Percentiles rank a stretch among this genome's conserved stretches.
These are phyloP conservation scores for Drosophila birchii DNA, from an alignment of 2,888 invertebrate genomes.

Conservation along the genomic window DNA sequence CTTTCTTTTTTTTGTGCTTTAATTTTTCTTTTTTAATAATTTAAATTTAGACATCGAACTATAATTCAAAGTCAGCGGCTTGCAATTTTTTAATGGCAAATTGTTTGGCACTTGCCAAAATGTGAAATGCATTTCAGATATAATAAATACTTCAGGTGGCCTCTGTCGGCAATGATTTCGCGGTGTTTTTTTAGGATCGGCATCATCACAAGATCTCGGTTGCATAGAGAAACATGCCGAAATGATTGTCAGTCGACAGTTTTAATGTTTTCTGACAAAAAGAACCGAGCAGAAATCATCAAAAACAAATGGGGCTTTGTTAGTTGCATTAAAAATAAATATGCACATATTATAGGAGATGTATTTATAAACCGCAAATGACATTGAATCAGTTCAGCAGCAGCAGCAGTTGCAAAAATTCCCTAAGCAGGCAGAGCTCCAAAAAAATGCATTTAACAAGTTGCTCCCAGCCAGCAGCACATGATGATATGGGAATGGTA, in stretches of 20 bases:
- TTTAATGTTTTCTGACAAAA: constrained; percentile 60
- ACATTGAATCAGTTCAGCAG: constrained; percentile 39
- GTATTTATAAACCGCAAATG: constrained; percentile 40
- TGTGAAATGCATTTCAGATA: constrained; percentile 54
- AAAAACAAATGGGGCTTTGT: constrained; percentile 43
- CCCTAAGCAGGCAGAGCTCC: constrained; percentile 9
- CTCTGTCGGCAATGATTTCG: constrained; percentile 18
- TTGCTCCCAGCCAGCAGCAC: constrained; percentile 6
- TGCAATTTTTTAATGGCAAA: constrained; percentile 79
- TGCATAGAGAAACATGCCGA: constrained; percentile 15
- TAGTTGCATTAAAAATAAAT: constrained; percentile 49
- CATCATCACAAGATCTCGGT: constrained; percentile 26
- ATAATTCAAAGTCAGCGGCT: constrained; percentile 80
- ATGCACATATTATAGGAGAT: constrained; percentile 36
- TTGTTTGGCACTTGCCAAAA: constrained; percentile 55
- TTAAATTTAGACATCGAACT: constrained; percentile 78
- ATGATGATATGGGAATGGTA: no score
- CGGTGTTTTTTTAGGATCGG: constrained; percentile 43
- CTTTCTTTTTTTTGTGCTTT: not conserved
- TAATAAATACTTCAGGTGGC: constrained; percentile 32
- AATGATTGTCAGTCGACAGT: constrained; percentile 63
- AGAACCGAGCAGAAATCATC: constrained; percentile 43
- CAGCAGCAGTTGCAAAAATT: constrained; percentile 17
- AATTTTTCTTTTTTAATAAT: constrained; percentile 67
- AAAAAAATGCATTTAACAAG: constrained; percentile 35